These are phyloP conservation scores for Caenorhabditis virilis DNA, from an alignment of 2,888 invertebrate species.

Conservation along the genomic window DNA sequence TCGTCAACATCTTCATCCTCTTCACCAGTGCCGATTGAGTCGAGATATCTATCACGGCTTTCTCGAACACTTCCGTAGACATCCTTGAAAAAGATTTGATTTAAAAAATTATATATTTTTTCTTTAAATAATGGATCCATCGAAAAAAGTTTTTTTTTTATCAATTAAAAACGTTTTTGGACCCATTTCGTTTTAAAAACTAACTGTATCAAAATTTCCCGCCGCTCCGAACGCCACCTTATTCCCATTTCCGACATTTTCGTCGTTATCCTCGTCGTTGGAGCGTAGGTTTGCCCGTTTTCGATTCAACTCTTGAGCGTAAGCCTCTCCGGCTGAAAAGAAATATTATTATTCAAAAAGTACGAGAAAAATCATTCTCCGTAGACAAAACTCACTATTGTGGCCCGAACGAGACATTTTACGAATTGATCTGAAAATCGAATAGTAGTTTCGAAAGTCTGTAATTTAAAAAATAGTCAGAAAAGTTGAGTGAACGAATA, in stretches of 20 bases:
- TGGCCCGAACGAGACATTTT: constrained; percentile 32
- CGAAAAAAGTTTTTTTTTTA: constrained; percentile 1
- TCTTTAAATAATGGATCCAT: background rate
- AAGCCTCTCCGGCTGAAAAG: constrained; percentile 20
- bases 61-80: constrained; percentile 82
- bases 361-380: background rate
- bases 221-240: constrained; percentile 83
- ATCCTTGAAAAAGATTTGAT: constrained; percentile 72
- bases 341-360: background rate
- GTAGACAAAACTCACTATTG: background rate
- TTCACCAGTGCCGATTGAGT: constrained; percentile 93
- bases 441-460: too few relatives aligned
- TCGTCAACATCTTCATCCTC: constrained; percentile 79
- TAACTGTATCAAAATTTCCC: constrained; percentile 81
- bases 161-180: too few relatives aligned
- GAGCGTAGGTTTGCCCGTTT: constrained; percentile 47
- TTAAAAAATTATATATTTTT: background rate
- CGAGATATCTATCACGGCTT: constrained; percentile 86
- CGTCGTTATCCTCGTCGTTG: constrained; percentile 74
- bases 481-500: too few relatives aligned
- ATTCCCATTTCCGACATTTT: constrained; percentile 20
- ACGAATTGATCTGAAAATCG: background rate
- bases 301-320: constrained; percentile 38
- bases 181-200: too few relatives aligned
- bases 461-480: too few relatives aligned